phyloP scores from a whole-genome alignment of 2,113 vertebrate genomes.

The Pedionomus torquatus region DNA sequence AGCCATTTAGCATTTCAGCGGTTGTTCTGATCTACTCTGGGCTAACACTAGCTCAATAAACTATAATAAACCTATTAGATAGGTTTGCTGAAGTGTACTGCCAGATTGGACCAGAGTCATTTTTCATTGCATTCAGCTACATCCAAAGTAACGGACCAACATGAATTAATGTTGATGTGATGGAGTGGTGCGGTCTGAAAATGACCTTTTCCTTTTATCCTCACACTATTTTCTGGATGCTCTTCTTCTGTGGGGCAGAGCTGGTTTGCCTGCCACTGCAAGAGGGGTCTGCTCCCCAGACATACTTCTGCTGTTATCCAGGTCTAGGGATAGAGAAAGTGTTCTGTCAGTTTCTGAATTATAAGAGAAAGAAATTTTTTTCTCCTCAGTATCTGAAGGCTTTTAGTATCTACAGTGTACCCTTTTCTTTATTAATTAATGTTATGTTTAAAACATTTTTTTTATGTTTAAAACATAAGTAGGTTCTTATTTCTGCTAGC shows the following conservation, averaged over 20 bases:
- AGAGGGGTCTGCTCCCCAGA: not conserved
- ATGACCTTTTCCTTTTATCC: conserved; percentile 36
- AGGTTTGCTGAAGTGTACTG: conserved; percentile 55
- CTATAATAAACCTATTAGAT: conserved; percentile 64
- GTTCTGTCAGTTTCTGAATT: not conserved
- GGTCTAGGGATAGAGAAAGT: not conserved
- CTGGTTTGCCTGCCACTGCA: not conserved
- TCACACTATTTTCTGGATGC: not conserved
- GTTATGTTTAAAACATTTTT: conserved; percentile 61
- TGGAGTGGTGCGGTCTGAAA: not conserved
- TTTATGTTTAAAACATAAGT: conserved; percentile 60
- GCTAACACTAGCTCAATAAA: conserved; percentile 53
- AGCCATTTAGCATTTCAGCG: conserved; percentile 1
- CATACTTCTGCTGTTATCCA: not conserved
- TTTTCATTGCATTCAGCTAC: conserved; percentile 22
- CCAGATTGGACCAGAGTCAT: conserved; percentile 17
- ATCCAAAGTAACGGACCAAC: not conserved
- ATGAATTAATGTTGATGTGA: conserved; percentile 47
- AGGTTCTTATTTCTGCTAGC: conserved; percentile 23
- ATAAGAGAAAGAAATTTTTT: not conserved
- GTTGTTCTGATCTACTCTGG: conserved; percentile 39
- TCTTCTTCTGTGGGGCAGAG: not conserved
- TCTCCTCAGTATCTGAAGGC: not conserved
- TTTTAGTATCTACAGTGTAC: conserved; percentile 2
- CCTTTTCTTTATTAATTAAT: conserved; percentile 69